Base-by-base conservation (phyloP, 2,888 invertebrate species). In the Leucozona laternaria region DNA sequence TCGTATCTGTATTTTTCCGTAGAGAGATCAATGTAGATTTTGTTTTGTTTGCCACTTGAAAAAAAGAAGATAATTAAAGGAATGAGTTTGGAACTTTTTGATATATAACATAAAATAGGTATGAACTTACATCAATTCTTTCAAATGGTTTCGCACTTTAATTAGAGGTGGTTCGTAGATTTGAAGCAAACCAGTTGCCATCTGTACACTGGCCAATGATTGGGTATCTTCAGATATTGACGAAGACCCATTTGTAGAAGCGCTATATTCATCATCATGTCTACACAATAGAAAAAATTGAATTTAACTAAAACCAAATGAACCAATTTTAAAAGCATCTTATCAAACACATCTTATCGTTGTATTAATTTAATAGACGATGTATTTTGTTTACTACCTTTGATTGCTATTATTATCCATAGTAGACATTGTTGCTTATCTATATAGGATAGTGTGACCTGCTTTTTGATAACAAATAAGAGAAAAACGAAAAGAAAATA, bases 11-110 rank as follows among this genome's bases (percentile, higher is more conserved):
- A 91, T 79, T 92, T 92, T 73, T 92, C 92, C 11, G 90, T 89
- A 34, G 91, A 92, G 37, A 92, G 80, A 83, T 92, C 92, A 72
- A 92, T 90, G 83, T 91, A 92, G 55, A 92, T 90, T 89, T 91
- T 92, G 68, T 92, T 92, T 79, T 92, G 92, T 40, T 91, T 92
- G 4, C 90, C 90, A 66, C 92, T 92, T 22, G n/a, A n/a, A 11
- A 15, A 8, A 62, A n/a, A 43, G 0, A 22, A 48, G 4, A 50
- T 20, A 77, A 28, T 8, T 17, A 45, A 37, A 34, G 7, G 15
- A 11, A 6, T 62, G 1, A 31, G 0, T 25, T 25, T 4, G 15
- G 6, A 25, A 4, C 7, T 20, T 22, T 2, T 20, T 11, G 6
- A 28, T 3, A n/a, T 11, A 15, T n/a, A 0, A n/a, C 11, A 22